Base-by-base conservation (phyloP, 2,888 invertebrate genomes). In the Dasypogon diadema region DNA sequence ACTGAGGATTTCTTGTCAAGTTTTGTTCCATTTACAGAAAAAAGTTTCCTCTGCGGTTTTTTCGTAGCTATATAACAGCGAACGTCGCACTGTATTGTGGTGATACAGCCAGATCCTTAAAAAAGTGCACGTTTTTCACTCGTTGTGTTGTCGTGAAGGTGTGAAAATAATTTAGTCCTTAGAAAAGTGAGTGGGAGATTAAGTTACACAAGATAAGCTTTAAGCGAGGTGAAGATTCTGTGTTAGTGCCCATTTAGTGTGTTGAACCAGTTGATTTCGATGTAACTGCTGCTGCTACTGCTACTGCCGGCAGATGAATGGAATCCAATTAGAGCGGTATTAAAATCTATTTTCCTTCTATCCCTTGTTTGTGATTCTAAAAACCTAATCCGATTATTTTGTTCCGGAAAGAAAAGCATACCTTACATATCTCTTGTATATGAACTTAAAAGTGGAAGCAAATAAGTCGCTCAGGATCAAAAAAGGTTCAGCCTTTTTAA, bases 21-120 rank as follows among this genome's bases (percentile, higher is more conserved):
- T 30, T 30, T 8, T 30, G 8, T 30, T 30, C 30, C 18, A 37
- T n/a, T 34, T 30, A 16, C 16, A 24, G 14, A 5, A 30, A 60
- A 60, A 63, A 42, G 63, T 63, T 63, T 63, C 37, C 37, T 42
- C 63, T 21, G 63, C n/a, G 63, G 63, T 37, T 34, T 37, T 30
- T 30, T 30, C 55, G 55, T 22, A 54, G 54, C 55, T 21, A 55
- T 2, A 56, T 12, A 10, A 16, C 34, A 24, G 8, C n/a, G 26
- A 58, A 30, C 58, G 58, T 24, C 24, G 30, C 12, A 58, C 58
- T 58, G 8, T 58, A 24, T 58, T 58, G 58, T 58, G 24, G 24
- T 16, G 24, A 30, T 30, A 30, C n/a, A n/a, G n/a, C 58, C 30
- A 30, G 30, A 58, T 58, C 14, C 8, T 30, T 30, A 5, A 30